These are phyloP conservation scores for Clivina fossor DNA, from an alignment of 2,888 invertebrate species.

Conservation along the genomic window DNA sequence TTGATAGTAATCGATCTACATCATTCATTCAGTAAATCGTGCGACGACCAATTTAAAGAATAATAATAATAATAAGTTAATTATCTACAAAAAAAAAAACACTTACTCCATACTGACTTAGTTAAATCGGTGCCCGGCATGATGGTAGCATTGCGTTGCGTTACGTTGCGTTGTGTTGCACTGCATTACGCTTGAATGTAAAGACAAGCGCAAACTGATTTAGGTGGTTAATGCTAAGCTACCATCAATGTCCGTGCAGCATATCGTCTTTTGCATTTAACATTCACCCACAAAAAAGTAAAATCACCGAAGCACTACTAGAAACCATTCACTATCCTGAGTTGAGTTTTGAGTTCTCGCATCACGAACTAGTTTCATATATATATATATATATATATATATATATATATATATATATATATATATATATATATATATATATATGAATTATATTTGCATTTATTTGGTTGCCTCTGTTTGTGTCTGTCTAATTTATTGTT, in stretches of 20 bases:
- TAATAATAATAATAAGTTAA: conserved; percentile 1
- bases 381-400: background rate
- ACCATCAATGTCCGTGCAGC: too few species aligned
- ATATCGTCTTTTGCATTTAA: too few species aligned
- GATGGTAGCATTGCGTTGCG: background rate
- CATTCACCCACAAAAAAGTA: too few species aligned
- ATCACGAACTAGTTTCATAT: too few species aligned
- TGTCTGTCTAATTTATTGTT: too few species aligned
- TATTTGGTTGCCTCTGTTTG: too few species aligned
- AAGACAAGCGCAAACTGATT: too few species aligned
- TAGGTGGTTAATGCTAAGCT: too few species aligned
- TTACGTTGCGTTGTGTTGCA: background rate
- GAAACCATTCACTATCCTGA: too few species aligned
- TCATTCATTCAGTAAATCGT: background rate
- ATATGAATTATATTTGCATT: background rate
- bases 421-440: background rate
- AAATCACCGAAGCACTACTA: too few species aligned
- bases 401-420: background rate
- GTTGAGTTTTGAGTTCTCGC: too few species aligned
- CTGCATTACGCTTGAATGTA: background rate
- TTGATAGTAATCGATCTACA: too few species aligned
- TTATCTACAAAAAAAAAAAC: conserved; percentile 10
- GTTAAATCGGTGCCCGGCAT: background rate
- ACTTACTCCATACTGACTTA: conserved; percentile 13
- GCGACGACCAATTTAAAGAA: background rate